Evolutionary conservation across 2,888 invertebrate species (phyloP).

Genomic region (Caenorhabditis uteleia): DNA sequence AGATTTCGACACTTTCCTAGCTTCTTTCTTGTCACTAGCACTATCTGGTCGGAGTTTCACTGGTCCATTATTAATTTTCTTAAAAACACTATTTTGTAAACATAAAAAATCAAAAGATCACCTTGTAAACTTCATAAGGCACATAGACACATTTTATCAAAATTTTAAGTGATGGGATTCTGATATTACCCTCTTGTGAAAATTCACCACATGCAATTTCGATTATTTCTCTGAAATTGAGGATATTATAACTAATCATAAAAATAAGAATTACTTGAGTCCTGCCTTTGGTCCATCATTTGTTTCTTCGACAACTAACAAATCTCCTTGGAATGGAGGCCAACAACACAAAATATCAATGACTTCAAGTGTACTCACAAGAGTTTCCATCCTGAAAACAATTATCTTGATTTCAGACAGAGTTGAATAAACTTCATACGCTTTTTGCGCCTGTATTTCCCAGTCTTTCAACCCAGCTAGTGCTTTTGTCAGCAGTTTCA

Average conservation of each 20-base stretch:
- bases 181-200: constrained; percentile 87
- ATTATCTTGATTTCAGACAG: background rate
- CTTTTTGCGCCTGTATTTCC: no score
- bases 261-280: constrained; percentile 7
- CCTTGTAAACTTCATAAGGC: constrained; percentile 19
- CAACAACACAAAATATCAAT: constrained; percentile 78
- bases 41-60: background rate
- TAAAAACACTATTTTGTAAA: no score
- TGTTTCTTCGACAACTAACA: constrained; percentile 6
- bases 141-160: constrained; percentile 84
- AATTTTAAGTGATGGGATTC: constrained; percentile 86
- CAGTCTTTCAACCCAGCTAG: constrained; percentile 71
- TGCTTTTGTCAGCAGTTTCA: constrained; percentile 80
- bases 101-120: background rate
- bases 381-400: constrained; percentile 75
- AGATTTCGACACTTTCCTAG: no score
- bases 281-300: background rate
- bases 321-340: constrained; percentile 25
- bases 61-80: background rate
- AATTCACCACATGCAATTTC: constrained; percentile 85
- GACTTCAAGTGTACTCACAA: constrained; percentile 82
- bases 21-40: no score
- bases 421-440: constrained; percentile 4
- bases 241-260: background rate
- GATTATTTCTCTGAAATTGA: constrained; percentile 76